phyloP scores from a whole-genome alignment of 2,888 invertebrate species.

The Carabus problematicus region DNA sequence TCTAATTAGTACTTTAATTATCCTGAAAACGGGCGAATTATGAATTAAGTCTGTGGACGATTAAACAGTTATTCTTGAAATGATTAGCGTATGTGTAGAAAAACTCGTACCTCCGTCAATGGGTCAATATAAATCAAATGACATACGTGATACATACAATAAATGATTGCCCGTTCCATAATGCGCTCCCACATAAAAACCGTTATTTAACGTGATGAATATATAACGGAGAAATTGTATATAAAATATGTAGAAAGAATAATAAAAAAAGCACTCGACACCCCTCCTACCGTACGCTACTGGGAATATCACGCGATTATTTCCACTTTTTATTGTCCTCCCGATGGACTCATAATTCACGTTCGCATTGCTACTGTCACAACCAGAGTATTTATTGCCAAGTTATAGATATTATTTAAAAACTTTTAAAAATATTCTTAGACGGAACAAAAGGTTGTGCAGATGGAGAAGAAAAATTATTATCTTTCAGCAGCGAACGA shows the following conservation, averaged over 20 bases:
- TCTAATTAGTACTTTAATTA: no score
- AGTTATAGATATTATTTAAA: not conserved
- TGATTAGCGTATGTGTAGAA: conserved; percentile 5
- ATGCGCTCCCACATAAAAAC: conserved; percentile 28
- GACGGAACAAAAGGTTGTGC: not conserved
- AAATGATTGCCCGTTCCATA: conserved; percentile 15
- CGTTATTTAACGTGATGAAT: conserved; percentile 39
- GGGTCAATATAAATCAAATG: conserved; percentile 28
- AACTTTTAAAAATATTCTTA: not conserved
- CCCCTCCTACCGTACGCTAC: not conserved
- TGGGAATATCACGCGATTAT: conserved; percentile 3
- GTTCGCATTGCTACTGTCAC: conserved; percentile 18
- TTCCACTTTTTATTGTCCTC: conserved; percentile 26
- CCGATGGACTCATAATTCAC: conserved; percentile 16
- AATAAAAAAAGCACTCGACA: conserved; percentile 22
- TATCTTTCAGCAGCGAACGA: not conserved
- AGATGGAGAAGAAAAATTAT: conserved; percentile 1
- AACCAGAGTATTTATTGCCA: conserved; percentile 13
- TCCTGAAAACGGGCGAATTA: no score
- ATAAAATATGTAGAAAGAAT: conserved; percentile 36
- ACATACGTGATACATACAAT: conserved; percentile 38
- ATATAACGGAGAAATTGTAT: conserved; percentile 31
- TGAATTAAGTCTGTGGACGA: no score
- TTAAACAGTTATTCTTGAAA: not conserved
- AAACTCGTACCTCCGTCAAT: not conserved